Conservation (phyloP, 2,888 invertebrate species). For the Plagiodera versicolora region DNA sequence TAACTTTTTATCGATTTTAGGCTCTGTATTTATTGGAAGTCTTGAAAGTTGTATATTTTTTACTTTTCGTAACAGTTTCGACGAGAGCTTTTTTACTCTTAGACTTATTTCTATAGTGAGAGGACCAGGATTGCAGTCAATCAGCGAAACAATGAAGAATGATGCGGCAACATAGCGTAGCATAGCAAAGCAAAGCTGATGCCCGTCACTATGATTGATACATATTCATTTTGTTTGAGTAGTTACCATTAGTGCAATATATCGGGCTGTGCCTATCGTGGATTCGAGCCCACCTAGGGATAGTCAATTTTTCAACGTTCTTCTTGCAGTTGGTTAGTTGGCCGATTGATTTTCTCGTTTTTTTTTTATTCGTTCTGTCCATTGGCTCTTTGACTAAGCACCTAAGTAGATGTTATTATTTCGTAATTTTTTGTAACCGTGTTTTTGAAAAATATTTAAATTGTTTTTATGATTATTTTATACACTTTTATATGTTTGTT, state of each 20-base stretch:
- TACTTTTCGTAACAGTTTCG: constrained; percentile 55
- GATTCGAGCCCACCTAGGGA: constrained; percentile 50
- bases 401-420: constrained; percentile 52
- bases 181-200: constrained; percentile 34
- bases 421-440: constrained; percentile 50
- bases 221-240: constrained; percentile 39
- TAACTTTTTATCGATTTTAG: constrained; percentile 53
- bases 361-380: constrained; percentile 48
- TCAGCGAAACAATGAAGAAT: constrained; percentile 20
- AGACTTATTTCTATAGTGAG: constrained; percentile 34
- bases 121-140: constrained; percentile 35
- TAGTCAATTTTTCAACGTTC: constrained; percentile 55
- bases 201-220: constrained; percentile 32
- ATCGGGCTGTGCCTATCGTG: constrained; percentile 47
- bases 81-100: constrained; percentile 49
- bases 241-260: constrained; percentile 57
- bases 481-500: constrained; percentile 57
- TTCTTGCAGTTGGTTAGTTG: too few relatives aligned
- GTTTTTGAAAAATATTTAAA: constrained; percentile 51
- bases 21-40: constrained; percentile 54
- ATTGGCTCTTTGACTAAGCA: constrained; percentile 52
- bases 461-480: constrained; percentile 56
- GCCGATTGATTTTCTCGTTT: constrained; percentile 50
- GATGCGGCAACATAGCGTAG: constrained; percentile 28
- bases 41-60: constrained; percentile 55